Conservation (phyloP, 2,797 vertebrate species). For the Alca torda region DNA sequence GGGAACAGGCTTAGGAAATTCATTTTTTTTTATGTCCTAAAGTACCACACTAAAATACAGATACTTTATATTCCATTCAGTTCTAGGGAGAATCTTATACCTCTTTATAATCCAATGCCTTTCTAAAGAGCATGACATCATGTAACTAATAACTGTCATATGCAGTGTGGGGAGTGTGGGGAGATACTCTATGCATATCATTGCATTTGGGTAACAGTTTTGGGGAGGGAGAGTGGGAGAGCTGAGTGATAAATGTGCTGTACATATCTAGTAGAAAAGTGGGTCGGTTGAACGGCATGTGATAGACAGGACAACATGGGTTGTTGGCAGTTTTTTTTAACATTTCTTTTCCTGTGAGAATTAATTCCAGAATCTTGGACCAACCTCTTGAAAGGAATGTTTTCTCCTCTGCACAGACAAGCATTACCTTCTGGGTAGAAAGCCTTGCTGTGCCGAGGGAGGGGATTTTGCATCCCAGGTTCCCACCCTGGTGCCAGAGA, state of each 20-base stretch:
- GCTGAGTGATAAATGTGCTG: background rate
- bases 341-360: conserved; percentile 43
- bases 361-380: conserved; percentile 58
- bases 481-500: conserved; percentile 2
- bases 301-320: background rate
- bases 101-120: background rate
- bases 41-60: background rate
- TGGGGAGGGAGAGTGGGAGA: background rate
- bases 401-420: conserved; percentile 16
- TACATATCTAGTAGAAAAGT: background rate
- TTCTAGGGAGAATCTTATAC: background rate
- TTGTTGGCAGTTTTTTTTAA: background rate
- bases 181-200: background rate
- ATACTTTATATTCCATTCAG: background rate
- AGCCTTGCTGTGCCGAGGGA: background rate
- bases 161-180: background rate
- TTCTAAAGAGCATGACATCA: background rate
- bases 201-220: background rate
- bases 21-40: background rate
- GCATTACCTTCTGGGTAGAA: conserved; percentile 40
- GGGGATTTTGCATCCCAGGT: conserved; percentile 25
- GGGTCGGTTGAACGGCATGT: background rate
- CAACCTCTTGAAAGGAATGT: conserved; percentile 14
- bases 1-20: background rate
- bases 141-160: background rate